Base-by-base conservation (phyloP, 2,888 invertebrate genomes). In the Drosophila anomelani region DNA sequence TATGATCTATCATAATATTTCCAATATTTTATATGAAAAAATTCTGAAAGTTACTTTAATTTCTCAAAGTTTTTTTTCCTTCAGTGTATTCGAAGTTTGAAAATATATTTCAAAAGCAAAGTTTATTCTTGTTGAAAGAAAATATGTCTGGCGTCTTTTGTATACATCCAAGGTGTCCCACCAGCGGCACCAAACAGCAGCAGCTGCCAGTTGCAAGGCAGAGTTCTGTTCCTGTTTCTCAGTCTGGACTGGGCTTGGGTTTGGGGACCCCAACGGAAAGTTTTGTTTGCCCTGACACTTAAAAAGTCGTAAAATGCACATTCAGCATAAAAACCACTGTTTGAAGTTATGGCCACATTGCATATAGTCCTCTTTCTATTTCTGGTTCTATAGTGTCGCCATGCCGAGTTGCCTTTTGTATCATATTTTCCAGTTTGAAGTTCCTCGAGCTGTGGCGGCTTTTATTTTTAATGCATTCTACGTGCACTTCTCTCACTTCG, bases 231-330 rank as follows among this genome's bases (percentile, higher is more conserved):
- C 47, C 54, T 32, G 55, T 47, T 34, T 10, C 63, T 41, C 38
- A 41, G 26, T 62, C 51, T 34, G 51, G 34, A 20, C 36, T 38
- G 64, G 61, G 29, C 29, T 36, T 26, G 51, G 55, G 51, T 44
- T 44, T 20, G 57, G 57, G 58, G 44, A 74, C 68, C 75, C 61
- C 72, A 53, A 44, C 62, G 64, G 69, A 80, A 87, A 81, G 64
- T 87, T 85, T 87, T 87, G 75, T 85, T 87, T 81, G 77, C 63
- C 75, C 77, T 71, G 77, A 78, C 88, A 88, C 88, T 85, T 80
- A 85, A 85, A 85, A 85, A 80, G 88, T 80, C 88, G 77, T 85
- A 85, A 85, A 85, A 85, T 88, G 86, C 85, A 88, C 81, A 88
- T 83, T 80, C 76, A 83, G 74, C 80, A 82, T 67, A 77, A 82